Evolutionary conservation across 2,888 invertebrate species (phyloP).

Genomic region (Exocentrus adspersus): DNA sequence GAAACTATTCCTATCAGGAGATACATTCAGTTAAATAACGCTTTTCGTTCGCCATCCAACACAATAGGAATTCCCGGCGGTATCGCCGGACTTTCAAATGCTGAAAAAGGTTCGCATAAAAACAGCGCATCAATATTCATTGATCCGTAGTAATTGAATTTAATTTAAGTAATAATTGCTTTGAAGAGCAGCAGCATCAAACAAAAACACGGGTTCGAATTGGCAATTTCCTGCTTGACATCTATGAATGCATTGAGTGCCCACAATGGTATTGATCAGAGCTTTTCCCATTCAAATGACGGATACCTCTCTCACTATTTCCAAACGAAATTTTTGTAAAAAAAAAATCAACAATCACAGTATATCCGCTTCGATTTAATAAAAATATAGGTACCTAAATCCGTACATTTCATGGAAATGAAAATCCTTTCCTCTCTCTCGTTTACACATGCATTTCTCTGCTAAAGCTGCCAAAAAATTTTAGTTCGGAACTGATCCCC

Average conservation of each 20-base stretch:
- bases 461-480: too few species aligned
- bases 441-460: too few species aligned
- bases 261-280: conserved; percentile 19
- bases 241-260: conserved; percentile 28
- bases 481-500: too few species aligned
- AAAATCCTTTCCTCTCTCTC: too few species aligned
- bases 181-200: conserved; percentile 23
- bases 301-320: conserved; percentile 7
- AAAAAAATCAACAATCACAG: not conserved
- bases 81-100: conserved; percentile 2
- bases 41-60: conserved; percentile 2
- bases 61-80: not conserved
- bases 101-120: conserved; percentile 19
- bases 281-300: conserved; percentile 6
- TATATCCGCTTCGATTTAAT: not conserved
- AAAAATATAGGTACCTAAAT: too few species aligned
- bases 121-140: conserved; percentile 31
- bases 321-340: conserved; percentile 15
- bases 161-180: conserved; percentile 33
- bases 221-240: conserved; percentile 33
- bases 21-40: not conserved
- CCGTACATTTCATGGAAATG: too few species aligned
- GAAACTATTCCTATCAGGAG: not conserved
- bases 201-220: conserved; percentile 31
- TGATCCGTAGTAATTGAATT: conserved; percentile 29